Percentiles rank a stretch among this genome's conserved stretches.
phyloP scores from a whole-genome alignment of 2,113 vertebrate genomes.

The Ginglymostoma cirratum region DNA sequence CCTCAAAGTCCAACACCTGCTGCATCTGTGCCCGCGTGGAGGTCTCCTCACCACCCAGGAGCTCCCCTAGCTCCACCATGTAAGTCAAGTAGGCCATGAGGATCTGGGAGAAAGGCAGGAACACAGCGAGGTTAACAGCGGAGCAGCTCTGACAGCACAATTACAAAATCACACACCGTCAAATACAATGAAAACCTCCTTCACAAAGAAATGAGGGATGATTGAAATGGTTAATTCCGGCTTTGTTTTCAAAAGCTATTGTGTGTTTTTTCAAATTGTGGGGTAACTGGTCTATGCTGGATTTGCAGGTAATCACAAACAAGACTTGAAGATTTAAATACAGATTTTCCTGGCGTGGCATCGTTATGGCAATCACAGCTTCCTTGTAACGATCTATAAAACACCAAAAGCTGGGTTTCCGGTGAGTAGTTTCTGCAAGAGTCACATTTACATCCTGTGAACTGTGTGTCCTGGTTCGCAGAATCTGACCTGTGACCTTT shows the following conservation, averaged over 20 bases:
- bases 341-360: background rate
- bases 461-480: too few relatives aligned
- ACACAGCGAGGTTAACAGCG: background rate
- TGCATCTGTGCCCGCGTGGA: slow-evolving; percentile 69
- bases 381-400: background rate
- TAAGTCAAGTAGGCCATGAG: slow-evolving; percentile 82
- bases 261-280: too few relatives aligned
- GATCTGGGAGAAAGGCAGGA: slow-evolving; percentile 57
- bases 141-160: background rate
- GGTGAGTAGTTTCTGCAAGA: background rate
- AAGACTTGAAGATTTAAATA: background rate
- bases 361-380: background rate
- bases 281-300: too few relatives aligned
- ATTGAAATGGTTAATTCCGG: too few relatives aligned
- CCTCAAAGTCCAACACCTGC: slow-evolving; percentile 87
- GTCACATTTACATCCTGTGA: background rate
- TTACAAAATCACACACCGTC: background rate
- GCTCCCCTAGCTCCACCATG: slow-evolving; percentile 82
- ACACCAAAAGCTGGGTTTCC: background rate
- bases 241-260: too few relatives aligned
- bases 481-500: background rate
- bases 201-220: too few relatives aligned
- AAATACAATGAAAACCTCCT: too few relatives aligned
- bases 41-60: slow-evolving; percentile 67
- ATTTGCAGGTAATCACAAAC: background rate